phyloP scores from a whole-genome alignment of 2,888 invertebrate species.

The Agrilus mali region DNA sequence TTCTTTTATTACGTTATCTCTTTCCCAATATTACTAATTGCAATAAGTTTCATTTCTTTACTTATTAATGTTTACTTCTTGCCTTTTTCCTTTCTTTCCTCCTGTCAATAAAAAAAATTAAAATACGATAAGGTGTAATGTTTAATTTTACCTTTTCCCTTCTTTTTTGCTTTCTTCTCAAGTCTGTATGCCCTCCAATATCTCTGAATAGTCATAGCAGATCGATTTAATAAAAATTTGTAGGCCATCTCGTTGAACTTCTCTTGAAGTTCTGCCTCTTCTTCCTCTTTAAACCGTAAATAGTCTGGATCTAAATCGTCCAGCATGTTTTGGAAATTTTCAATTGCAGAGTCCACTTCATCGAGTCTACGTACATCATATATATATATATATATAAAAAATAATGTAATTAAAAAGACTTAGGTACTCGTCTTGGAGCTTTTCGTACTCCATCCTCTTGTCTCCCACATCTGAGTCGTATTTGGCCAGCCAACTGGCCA shows the following conservation, averaged over 20 bases:
- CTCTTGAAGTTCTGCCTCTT: conserved; percentile 40
- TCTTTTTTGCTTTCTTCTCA: conserved; percentile 15
- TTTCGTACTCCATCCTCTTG: conserved; percentile 42
- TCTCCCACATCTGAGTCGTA: conserved; percentile 48
- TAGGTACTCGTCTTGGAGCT: conserved; percentile 31
- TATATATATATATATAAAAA: no score
- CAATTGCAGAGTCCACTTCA: conserved; percentile 35
- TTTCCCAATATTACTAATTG: no score
- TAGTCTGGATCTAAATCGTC: conserved; percentile 43
- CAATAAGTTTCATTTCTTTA: no score
- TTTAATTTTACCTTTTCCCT: conserved; percentile 13
- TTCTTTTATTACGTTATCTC: no score
- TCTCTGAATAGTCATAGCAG: conserved; percentile 31
- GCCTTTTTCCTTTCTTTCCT: no score
- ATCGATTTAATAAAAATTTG: conserved; percentile 18
- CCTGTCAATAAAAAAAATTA: no score
- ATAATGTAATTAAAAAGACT: background rate
- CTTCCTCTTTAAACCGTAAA: conserved; percentile 42
- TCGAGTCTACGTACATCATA: conserved; percentile 36
- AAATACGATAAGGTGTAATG: no score
- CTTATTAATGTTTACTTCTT: no score
- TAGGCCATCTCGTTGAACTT: conserved; percentile 38
- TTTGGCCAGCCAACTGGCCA: conserved; percentile 44
- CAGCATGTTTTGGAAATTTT: conserved; percentile 36
- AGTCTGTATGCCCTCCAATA: conserved; percentile 21